phyloP scores from a whole-genome alignment of 2,888 invertebrate species.

The Alloplasta piceator region DNA sequence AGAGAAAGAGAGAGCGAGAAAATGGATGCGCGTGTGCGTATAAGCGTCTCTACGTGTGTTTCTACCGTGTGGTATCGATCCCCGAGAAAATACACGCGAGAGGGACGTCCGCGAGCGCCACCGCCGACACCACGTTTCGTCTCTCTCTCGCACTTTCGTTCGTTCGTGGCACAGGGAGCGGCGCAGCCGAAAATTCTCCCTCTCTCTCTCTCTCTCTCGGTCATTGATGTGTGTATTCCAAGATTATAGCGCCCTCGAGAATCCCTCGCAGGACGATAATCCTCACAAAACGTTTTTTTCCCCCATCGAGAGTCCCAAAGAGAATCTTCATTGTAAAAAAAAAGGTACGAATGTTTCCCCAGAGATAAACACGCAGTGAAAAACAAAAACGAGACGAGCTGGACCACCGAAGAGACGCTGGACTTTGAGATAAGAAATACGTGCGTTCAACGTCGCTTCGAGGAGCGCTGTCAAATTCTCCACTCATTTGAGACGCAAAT shows the following conservation, averaged over 20 bases:
- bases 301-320: background rate
- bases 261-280: background rate
- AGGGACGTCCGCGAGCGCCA: constrained; percentile 75
- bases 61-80: constrained; percentile 77
- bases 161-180: constrained; percentile 43
- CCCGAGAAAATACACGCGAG: constrained; percentile 75
- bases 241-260: background rate
- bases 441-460: background rate
- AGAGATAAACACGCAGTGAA: background rate
- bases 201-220: constrained; percentile 1
- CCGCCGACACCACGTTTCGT: constrained; percentile 73
- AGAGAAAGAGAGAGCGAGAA: constrained; percentile 37
- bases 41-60: constrained; percentile 42
- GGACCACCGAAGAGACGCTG: too few relatives aligned
- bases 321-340: background rate
- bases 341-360: background rate
- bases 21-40: constrained; percentile 22
- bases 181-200: constrained; percentile 42
- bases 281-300: background rate
- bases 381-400: background rate
- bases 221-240: constrained; percentile 3
- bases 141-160: constrained; percentile 47
- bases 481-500: background rate
- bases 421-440: too few relatives aligned
- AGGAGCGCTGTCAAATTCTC: constrained; percentile 26